These are phyloP conservation scores for Mastomys natalensis DNA, from an alignment of 2,113 vertebrate genomes.

Conservation along the genomic window DNA sequence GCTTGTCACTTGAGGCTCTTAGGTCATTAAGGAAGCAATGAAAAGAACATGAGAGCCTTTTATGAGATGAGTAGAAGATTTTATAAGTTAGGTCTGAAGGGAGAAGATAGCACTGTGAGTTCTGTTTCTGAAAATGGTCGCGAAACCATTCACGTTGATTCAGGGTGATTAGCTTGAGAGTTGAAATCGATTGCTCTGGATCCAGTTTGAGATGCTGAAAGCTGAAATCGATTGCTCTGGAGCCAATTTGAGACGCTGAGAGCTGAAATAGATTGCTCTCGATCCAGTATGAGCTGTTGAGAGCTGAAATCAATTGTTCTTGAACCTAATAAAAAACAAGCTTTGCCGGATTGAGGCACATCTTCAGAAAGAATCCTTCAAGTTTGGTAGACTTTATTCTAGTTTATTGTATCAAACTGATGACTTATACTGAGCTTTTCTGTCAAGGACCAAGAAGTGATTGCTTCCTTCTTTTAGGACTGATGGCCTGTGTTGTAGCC, in stretches of 20 bases:
- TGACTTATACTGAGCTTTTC: background rate
- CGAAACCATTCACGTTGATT: background rate
- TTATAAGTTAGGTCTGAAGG: conserved; percentile 12
- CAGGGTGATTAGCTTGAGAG: background rate
- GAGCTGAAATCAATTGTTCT: background rate
- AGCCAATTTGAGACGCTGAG: background rate
- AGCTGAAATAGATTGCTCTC: background rate
- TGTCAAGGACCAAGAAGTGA: background rate
- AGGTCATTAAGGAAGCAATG: background rate
- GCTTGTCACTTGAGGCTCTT: background rate
- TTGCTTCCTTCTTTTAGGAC: background rate
- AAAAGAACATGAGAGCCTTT: background rate
- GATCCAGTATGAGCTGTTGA: background rate
- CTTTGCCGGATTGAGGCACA: background rate
- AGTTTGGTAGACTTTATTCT: background rate
- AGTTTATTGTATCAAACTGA: background rate
- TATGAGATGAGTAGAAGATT: background rate
- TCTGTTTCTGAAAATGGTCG: background rate
- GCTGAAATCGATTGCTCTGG: background rate
- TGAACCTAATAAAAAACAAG: background rate
- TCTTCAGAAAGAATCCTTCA: background rate
- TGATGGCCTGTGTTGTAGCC: background rate
- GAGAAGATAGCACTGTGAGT: background rate
- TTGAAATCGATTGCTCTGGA: background rate
- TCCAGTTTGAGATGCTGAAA: background rate